Percentiles rank a stretch among this genome's conserved stretches.
Evolutionary conservation across 2,797 vertebrate species (phyloP).

Genomic region (Podarcis siculus): DNA sequence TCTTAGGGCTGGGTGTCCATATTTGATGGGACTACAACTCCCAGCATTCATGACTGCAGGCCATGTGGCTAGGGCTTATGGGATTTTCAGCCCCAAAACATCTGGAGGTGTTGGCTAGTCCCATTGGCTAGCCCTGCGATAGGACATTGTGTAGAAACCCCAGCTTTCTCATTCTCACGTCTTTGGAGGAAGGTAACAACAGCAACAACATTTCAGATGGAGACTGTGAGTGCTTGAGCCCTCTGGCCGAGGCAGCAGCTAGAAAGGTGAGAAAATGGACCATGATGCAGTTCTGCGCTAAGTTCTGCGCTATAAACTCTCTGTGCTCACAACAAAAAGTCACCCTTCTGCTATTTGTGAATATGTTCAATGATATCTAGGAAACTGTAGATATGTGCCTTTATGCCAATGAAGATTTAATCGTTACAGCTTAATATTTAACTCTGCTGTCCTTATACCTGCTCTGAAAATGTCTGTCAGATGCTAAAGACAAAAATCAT

Average conservation of each 20-base stretch:
- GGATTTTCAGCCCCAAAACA: too few species aligned
- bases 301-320: not conserved
- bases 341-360: not conserved
- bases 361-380: not conserved
- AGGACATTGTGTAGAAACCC: not conserved
- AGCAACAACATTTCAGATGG: not conserved
- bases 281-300: not conserved
- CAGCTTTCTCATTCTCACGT: too few species aligned
- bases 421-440: not conserved
- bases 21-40: too few species aligned
- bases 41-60: too few species aligned
- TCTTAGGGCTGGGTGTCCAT: not conserved
- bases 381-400: not conserved
- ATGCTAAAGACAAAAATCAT: not conserved
- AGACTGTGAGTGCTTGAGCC: not conserved
- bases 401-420: not conserved
- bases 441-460: too few species aligned
- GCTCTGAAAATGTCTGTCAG: not conserved
- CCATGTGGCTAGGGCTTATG: too few species aligned
- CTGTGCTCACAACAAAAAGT: too few species aligned
- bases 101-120: too few species aligned
- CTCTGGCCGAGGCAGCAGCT: not conserved
- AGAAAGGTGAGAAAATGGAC: not conserved
- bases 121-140: too few species aligned
- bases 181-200: not conserved